Base-by-base conservation (phyloP, 2,797 vertebrate species). In the Paramormyrops hopkinsi region DNA sequence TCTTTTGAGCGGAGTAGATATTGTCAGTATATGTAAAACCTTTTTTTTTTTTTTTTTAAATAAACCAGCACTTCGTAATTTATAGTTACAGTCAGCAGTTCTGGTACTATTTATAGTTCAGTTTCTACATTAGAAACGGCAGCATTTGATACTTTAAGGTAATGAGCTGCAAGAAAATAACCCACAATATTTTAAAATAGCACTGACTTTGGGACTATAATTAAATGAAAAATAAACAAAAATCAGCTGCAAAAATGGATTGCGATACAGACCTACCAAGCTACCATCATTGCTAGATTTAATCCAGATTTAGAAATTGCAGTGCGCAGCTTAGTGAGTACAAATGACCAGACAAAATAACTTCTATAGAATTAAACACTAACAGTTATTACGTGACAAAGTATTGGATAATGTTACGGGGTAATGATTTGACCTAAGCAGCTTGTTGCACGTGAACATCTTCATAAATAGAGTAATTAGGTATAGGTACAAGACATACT, bases 191-290 rank as follows among this genome's bases (percentile, higher is more conserved):
- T 73, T 73, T 5, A 73, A 73, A 73, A 33, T 73, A 44, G 54
- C 54, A 56, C 6, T n/a, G 54, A 56, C 53, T 59, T 59, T 62
- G 19, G 56, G 17, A 7, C 65, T 25, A 2, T 76, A 41, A n/a
- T 25, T 56, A 84, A 46, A 62, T 89, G 29, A 48, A 54, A 87
- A 65, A 89, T 48, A 51, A 59, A 41, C 19, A 83, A 19, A 50
- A 89, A 84, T 85, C 14, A 89, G 53, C 53, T 85, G 76, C 79
- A 89, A 89, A 62, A 87, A n/a, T 19, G 4, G 79, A 89, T 17
- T 56, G 88, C 22, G 11, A 54, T 22, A 44, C 25, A 62, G 1
- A 48, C 37, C 22, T 84, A 62, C 12, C n/a, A 22, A 84, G 37
- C 51, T 50, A 44, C 29, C 53, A 12, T 12, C 37, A 33, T 11